Evolutionary conservation across 2,888 invertebrate species (phyloP).

Genomic region (Erannis defoliaria): DNA sequence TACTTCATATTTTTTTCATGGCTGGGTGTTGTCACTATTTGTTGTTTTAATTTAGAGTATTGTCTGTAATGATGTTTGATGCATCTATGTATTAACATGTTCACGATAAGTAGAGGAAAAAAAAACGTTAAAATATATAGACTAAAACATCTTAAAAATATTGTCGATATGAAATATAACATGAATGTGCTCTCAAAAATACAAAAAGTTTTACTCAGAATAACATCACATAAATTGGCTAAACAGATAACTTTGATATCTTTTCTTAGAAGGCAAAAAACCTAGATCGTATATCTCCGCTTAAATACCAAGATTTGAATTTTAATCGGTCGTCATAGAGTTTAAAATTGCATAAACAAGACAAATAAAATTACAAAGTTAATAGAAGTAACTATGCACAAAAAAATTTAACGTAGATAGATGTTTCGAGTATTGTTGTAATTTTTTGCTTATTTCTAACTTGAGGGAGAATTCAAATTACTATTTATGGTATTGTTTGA

Average conservation of each 20-base stretch:
- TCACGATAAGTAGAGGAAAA: too few species aligned
- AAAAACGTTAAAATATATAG: too few species aligned
- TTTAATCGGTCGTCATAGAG: not conserved
- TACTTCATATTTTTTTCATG: too few species aligned
- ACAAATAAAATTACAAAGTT: constrained; percentile 11
- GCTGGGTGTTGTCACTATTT: too few species aligned
- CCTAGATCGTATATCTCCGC: not conserved
- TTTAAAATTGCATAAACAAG: constrained; percentile 3
- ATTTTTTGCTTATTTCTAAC: constrained; percentile 14
- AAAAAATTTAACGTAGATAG: constrained; percentile 10
- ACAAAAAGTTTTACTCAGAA: not conserved
- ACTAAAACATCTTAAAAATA: too few species aligned
- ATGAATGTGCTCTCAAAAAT: too few species aligned
- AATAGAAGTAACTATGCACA: constrained; percentile 13
- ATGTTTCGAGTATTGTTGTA: constrained; percentile 6
- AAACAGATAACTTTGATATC: not conserved
- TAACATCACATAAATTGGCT: not conserved
- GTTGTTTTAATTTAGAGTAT: too few species aligned
- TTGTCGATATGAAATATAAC: too few species aligned
- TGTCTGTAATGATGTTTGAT: too few species aligned
- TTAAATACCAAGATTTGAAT: not conserved
- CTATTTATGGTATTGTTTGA: constrained; percentile 11
- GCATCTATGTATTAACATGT: too few species aligned
- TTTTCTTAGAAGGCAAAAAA: not conserved
- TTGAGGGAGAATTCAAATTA: constrained; percentile 11